Base-by-base conservation (phyloP, 2,797 vertebrate species). In the Sebastiscus tertius region DNA sequence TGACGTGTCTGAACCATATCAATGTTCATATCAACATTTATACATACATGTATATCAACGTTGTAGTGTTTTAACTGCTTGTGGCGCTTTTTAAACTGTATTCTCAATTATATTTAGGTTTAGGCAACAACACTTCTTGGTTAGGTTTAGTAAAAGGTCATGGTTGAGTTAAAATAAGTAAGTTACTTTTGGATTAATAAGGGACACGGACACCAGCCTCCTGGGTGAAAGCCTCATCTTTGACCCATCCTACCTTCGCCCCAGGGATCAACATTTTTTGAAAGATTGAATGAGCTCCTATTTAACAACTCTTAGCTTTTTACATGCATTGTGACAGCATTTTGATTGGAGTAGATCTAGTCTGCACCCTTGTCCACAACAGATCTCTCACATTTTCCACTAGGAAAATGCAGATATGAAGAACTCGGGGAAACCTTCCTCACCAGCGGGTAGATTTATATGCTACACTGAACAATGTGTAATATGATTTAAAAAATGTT, bases 401-500 rank as follows among this genome's bases (percentile, higher is more conserved):
- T 52, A 13, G 39, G 65, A 75, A 71, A 75, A 64, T 65, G 13
- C 18, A 20, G 18, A 49, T 49, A 49, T 58, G 16, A 63, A 6
- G 20, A 79, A 60, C 42, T 59, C 52, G 63, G 66, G 52, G 55
- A 82, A 22, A 26, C 1, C 18, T 20, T 49, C 20, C 18, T 1
- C 46, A 1, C 46, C 46, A 49, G 18, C 16, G 3, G 16, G 46
- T 49, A 49, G 18, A 49, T 49, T 20, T 49, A 49, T 46, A 56
- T 59, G 63, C 66, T 31, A 22, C 58, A 59, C 12, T 62, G 72
- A 84, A 82, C 74, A 86, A 82, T 78, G 8, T 20, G 8, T 49
- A 49, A 49, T 49, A 80, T 61, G 69, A 49, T 63, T 65, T 14
- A 72, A 85, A 72, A 82, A 59, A 78, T 46, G 63, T 76, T 79